Evolutionary conservation across 2,888 invertebrate genomes (phyloP).

Genomic region (Eupithecia tripunctaria): DNA sequence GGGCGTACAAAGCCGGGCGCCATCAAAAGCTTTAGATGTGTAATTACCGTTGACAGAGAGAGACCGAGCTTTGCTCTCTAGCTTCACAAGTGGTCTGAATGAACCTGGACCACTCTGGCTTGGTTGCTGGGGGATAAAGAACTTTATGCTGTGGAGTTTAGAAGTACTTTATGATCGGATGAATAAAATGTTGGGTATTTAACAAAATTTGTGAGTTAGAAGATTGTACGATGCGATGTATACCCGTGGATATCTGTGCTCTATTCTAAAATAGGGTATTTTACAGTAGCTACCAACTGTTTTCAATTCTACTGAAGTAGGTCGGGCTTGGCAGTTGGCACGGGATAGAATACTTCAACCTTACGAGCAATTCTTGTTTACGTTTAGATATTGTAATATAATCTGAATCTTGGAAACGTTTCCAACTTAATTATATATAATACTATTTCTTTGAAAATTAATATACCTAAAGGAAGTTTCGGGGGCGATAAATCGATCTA

Average conservation of each 20-base stretch:
- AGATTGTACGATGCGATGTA: not conserved
- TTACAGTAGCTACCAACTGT: too few species aligned
- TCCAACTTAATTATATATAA: too few species aligned
- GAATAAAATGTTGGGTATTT: not conserved
- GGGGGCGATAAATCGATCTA: too few species aligned
- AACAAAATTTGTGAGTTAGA: not conserved
- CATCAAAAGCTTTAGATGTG: slow-evolving; percentile 75
- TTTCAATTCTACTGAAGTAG: too few species aligned
- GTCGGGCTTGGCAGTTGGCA: not conserved
- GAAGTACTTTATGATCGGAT: not conserved
- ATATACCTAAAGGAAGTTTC: too few species aligned
- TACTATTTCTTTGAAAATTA: too few species aligned
- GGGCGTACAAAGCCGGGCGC: slow-evolving; percentile 61
- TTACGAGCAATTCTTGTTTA: too few species aligned
- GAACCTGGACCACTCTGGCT: not conserved
- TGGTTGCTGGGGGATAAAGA: not conserved
- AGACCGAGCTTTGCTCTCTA: slow-evolving; percentile 50
- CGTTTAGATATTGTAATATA: too few species aligned
- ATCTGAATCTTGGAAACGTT: too few species aligned
- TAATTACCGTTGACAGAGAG: slow-evolving; percentile 76
- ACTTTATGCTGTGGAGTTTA: not conserved
- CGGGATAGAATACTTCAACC: too few species aligned
- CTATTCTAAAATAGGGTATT: not conserved
- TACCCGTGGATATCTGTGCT: not conserved
- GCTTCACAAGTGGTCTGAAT: slow-evolving; percentile 11